Percentiles rank a stretch among this genome's conserved stretches.
Evolutionary conservation across 2,113 vertebrate genomes (phyloP).

Genomic region (Oreotrochilus melanogaster): DNA sequence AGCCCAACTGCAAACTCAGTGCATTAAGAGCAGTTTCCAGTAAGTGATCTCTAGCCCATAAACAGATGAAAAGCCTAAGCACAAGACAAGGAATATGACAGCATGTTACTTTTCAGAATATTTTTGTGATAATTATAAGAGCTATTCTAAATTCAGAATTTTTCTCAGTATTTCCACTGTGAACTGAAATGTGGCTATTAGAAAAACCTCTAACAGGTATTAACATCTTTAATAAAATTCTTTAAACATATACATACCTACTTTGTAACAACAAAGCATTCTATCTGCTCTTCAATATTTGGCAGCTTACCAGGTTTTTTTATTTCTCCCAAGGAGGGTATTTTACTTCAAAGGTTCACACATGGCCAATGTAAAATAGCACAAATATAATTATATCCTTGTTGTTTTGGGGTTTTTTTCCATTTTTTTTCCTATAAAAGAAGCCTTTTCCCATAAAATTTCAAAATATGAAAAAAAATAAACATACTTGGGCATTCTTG

Average conservation of each 20-base stretch:
- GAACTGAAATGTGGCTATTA: background rate
- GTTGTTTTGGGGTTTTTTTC: background rate
- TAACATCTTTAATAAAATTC: background rate
- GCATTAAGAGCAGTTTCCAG: background rate
- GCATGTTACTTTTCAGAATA: background rate
- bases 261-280: background rate
- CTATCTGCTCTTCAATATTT: background rate
- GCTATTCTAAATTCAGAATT: background rate
- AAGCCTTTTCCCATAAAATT: background rate
- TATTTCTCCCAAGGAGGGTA: background rate
- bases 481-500: constrained; percentile 93
- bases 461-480: constrained; percentile 61
- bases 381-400: background rate
- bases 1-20: background rate
- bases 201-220: background rate
- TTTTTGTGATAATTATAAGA: background rate
- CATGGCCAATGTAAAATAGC: rapidly evolving
- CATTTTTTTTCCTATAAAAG: background rate
- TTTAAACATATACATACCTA: background rate
- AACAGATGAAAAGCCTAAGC: background rate
- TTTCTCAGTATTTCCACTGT: background rate
- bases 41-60: background rate
- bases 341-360: background rate
- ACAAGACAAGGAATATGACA: background rate
- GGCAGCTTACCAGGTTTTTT: background rate